Base-by-base conservation (phyloP, 2,888 invertebrate genomes). In the Folsomia candida region DNA sequence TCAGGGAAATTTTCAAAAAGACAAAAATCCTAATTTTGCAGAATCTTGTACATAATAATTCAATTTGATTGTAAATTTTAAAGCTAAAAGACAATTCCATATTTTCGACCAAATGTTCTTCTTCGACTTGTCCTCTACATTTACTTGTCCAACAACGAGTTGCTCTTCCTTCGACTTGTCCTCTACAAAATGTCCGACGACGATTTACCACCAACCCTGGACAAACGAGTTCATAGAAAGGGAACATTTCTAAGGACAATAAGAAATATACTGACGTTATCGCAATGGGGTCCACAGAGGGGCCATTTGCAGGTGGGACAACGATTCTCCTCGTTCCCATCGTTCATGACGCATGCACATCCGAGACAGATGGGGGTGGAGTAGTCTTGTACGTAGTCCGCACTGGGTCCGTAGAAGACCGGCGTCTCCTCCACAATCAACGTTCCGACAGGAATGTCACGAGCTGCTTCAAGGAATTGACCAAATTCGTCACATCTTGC, bases 221-320 rank as follows among this genome's bases (percentile, higher is more conserved):
- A n/a, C n/a, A n/a, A n/a, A n/a, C n/a, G n/a, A n/a, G n/a, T n/a
- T n/a, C n/a, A n/a, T n/a, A n/a, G 11, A 47, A 18, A 47, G 47
- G 47, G 11, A 14, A 47, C 11, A 11, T 11, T 47, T 18, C 47
- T 47, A 47, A 47, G 47, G 11, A 47, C 11, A 24, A n/a, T 24
- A 2, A 27, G 4, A 58, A 47, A 9, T 6, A 26, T 25, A 24
- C 61, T 63, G 65, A 76, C 76, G 47, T 74, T 72, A 63, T 86
- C 86, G 81, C 93, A 93, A 69, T 86, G 84, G 18, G 86, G 84
- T 1, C 87, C 87, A 81, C 93, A 93, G 81, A 92, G 85, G 0
- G 93, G 92, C 93, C 93, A 93, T 0, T 92, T 92, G 78, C 93
- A 93, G 72, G 86, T 86, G 22, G 84, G 82, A 80, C 92, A 92